Evolutionary conservation across 92 coral and sea anemone genomes (phyloP), one percentile per base, ranked within the genome.

Genomic region (Porites lobata): DNA sequence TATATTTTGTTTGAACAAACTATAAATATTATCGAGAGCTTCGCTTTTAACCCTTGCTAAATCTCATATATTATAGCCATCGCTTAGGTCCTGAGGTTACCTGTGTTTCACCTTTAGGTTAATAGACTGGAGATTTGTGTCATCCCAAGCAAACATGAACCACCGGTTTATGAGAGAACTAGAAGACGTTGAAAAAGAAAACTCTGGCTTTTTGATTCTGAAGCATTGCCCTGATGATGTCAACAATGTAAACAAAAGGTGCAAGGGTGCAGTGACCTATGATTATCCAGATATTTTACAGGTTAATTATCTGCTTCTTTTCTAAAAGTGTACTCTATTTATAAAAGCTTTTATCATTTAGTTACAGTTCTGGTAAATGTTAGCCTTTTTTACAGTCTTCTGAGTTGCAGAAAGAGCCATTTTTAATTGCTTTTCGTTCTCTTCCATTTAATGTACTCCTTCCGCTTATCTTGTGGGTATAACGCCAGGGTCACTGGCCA

Each of bases 241-340:
- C 19, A 64, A 79, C 43, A 82, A 74, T 32, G 83, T 93, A 7
- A 74, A 78, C 67, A 88, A 92, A 72, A 90, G 98, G 68, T 95
- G 98, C 83, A 83, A 86, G 68, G 92, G 91, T 26, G 63, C 72
- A 19, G 50, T 43, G 32, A 43, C 88, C 7, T 93, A 88, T 69
- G 59, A 86, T 14, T 95, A 95, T 76, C 98, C 98, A 19, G 93
- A 95, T 2, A 70, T 93, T 50, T 80, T 93, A 15, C 93, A 95
- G 96, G 98, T 95, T 76, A 5, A 78, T 21, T 14, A 3, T 19
- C 74, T 69, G 22, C n/a, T 8, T 20, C 18, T 75, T 38, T 52
- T 52, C 43, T 67, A 19, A 13, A 19, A 9, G 29, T 12, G 59
- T 47, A 4, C 0, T 50, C 51, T 50, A 24, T 47, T 6, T 72